Percentiles rank a stretch among this genome's conserved stretches.
These are phyloP conservation scores for Dyspetes luteomarginatus DNA, from an alignment of 2,888 invertebrate species.

Conservation along the genomic window DNA sequence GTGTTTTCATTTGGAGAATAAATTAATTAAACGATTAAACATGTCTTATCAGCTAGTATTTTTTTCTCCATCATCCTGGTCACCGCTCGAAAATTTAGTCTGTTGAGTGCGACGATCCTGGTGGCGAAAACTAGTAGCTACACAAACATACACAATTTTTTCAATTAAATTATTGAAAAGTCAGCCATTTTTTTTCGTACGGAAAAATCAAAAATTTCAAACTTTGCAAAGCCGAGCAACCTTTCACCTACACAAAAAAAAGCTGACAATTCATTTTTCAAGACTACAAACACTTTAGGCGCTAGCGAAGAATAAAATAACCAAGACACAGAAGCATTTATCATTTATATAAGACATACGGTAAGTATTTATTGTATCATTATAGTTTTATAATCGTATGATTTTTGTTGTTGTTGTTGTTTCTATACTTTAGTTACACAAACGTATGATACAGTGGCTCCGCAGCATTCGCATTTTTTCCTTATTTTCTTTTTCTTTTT, in stretches of 20 bases:
- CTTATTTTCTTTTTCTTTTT: constrained; percentile 57
- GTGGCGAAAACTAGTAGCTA: no score
- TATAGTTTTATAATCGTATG: constrained; percentile 75
- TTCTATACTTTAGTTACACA: constrained; percentile 76
- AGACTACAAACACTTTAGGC: no score
- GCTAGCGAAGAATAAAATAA: constrained; percentile 29
- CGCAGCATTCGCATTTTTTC: constrained; percentile 70
- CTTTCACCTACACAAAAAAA: constrained; percentile 18
- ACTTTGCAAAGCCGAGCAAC: no score
- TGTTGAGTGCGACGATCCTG: no score
- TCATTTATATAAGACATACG: constrained; percentile 77
- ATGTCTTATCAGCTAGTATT: no score
- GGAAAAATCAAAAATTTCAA: no score
- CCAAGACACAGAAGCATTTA: constrained; percentile 65
- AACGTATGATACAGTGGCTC: constrained; percentile 77
- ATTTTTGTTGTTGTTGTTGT: constrained; percentile 58
- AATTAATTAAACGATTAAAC: constrained; percentile 10
- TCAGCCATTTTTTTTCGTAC: no score
- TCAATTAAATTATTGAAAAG: no score
- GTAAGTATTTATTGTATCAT: constrained; percentile 77
- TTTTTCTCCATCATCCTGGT: no score
- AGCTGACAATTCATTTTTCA: neutral
- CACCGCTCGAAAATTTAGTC: no score
- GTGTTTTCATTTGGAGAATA: constrained; percentile 4
- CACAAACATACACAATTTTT: no score